These are phyloP conservation scores for Nothocercus julius DNA, from an alignment of 2,113 vertebrate genomes.

Conservation along the genomic window DNA sequence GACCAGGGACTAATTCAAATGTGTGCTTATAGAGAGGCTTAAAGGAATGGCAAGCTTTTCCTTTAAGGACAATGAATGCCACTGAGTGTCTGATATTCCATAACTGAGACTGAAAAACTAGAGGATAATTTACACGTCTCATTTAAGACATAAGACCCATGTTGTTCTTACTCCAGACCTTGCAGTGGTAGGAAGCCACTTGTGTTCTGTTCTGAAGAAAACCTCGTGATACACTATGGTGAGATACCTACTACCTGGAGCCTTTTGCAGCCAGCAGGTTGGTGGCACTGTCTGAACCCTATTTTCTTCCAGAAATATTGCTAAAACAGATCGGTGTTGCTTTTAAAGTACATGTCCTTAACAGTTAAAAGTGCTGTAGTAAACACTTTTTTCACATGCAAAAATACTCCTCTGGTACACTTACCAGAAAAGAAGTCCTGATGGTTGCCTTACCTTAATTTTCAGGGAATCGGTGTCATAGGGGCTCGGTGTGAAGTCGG, in stretches of 20 bases:
- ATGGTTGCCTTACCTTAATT: slow-evolving; percentile 85
- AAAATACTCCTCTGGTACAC: accelerated
- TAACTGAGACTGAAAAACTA: not conserved
- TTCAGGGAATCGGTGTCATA: slow-evolving; percentile 93
- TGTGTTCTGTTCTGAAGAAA: not conserved
- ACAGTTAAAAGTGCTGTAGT: not conserved
- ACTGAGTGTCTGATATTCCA: not conserved
- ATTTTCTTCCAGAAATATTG: not conserved
- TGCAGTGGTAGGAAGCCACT: not conserved
- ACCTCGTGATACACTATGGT: not conserved
- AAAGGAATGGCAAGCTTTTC: not conserved
- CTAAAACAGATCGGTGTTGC: not conserved
- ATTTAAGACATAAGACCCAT: not conserved
- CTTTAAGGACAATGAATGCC: not conserved
- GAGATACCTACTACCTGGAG: not conserved
- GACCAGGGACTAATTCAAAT: not conserved
- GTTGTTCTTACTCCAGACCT: not conserved
- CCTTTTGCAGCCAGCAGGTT: not conserved
- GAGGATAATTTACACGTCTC: not conserved
- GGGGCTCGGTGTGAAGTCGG: slow-evolving; percentile 90
- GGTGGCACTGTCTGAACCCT: not conserved
- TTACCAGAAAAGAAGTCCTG: not conserved
- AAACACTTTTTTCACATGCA: not conserved
- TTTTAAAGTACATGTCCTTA: accelerated
- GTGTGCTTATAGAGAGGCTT: not conserved